Evolutionary conservation across 2,113 vertebrate genomes (phyloP).

Genomic region (Sialia sialis): DNA sequence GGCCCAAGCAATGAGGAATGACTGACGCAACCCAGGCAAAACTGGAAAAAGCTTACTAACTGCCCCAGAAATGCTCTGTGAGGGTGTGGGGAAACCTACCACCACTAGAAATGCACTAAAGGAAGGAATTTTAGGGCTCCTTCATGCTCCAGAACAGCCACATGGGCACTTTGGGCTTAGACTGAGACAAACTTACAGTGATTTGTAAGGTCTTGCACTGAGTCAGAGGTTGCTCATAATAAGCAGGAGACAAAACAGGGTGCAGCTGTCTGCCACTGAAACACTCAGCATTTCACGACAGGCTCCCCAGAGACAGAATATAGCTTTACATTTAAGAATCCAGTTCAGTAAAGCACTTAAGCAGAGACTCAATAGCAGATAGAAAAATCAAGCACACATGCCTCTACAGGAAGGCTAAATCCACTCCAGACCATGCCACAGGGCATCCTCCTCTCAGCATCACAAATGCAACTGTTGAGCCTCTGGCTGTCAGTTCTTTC

Average conservation of each 20-base stretch:
- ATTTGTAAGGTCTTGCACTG: neutral
- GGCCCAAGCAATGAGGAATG: neutral
- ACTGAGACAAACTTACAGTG: neutral
- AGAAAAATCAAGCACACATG: neutral
- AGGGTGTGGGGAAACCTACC: neutral
- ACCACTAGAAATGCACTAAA: neutral
- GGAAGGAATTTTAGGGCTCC: neutral
- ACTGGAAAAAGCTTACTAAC: neutral
- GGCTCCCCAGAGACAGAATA: neutral
- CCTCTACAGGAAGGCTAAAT: neutral
- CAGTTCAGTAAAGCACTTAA: neutral
- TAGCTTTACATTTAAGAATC: neutral
- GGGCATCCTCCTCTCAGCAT: neutral
- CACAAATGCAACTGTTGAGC: neutral
- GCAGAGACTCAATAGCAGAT: neutral
- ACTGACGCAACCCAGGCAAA: neutral
- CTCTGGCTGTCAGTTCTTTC: neutral
- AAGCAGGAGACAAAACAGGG: neutral
- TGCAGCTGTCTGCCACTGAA: neutral
- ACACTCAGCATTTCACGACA: neutral
- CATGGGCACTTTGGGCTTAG: neutral
- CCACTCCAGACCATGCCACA: rapidly evolving
- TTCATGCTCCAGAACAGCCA: neutral
- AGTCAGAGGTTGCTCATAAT: neutral
- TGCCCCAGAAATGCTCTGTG: neutral